phyloP scores from a whole-genome alignment of 2,113 vertebrate genomes.

The Gasterosteus nipponicus region DNA sequence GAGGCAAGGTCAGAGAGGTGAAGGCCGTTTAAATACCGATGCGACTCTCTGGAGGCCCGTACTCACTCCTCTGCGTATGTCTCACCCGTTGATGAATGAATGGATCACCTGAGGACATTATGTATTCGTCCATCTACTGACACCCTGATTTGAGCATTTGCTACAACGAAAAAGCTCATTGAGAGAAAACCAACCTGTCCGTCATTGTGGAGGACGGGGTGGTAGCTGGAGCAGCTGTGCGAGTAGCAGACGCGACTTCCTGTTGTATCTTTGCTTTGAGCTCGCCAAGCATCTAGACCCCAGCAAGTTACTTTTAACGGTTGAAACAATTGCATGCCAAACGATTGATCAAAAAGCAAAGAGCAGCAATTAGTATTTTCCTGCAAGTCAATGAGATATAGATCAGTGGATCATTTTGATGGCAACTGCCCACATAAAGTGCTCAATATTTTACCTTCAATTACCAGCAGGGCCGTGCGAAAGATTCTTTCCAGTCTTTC shows the following conservation, averaged over 20 bases:
- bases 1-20: slow-evolving; percentile 78
- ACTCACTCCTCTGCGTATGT: slow-evolving; percentile 49
- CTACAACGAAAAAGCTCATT: slow-evolving; percentile 31
- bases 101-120: slow-evolving; percentile 37
- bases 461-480: background rate
- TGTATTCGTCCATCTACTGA: slow-evolving; percentile 61
- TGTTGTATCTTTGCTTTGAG: background rate
- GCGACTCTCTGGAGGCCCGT: slow-evolving; percentile 69
- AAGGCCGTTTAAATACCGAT: slow-evolving; percentile 80
- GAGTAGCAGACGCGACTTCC: background rate
- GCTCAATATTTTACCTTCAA: background rate
- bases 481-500: background rate
- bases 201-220: slow-evolving; percentile 41
- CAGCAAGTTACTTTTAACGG: background rate
- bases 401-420: background rate
- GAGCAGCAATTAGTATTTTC: background rate
- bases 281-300: background rate
- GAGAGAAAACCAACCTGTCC: slow-evolving; percentile 70
- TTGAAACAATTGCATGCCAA: background rate
- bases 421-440: background rate
- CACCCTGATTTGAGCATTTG: slow-evolving; percentile 45
- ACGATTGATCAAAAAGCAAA: background rate
- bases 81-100: slow-evolving; percentile 65
- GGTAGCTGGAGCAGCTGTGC: slow-evolving; percentile 33
- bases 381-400: background rate